Percentiles rank a stretch among this genome's conserved stretches.
Conservation (phyloP, 1,140 invertebrate genomes). For the Drosophila willistoni region DNA sequence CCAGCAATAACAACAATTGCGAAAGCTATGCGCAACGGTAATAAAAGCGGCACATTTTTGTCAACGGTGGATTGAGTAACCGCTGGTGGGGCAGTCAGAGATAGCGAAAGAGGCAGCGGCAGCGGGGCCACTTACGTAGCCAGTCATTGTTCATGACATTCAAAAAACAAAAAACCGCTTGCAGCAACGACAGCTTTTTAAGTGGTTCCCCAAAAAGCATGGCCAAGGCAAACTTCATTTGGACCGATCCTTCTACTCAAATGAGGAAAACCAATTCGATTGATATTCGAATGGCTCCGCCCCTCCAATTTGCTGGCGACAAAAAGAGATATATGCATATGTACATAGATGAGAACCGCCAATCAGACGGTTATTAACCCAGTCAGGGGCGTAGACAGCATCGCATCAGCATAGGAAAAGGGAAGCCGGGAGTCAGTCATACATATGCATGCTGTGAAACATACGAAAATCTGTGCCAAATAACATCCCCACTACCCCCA, state of each 20-base stretch:
- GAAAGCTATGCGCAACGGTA: conserved; percentile 51
- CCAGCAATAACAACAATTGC: conserved; percentile 45
- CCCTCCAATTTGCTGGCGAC: not conserved
- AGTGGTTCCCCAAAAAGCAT: conserved; percentile 1
- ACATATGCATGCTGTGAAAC: no score
- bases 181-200: conserved; percentile 5
- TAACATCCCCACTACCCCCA: no score
- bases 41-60: conserved; percentile 70
- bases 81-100: not conserved
- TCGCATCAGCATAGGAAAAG: no score
- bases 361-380: conserved; percentile 5
- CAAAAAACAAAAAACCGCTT: conserved; percentile 56
- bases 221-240: conserved; percentile 7
- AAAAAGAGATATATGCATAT: no score
- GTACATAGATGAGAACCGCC: no score
- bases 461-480: no score
- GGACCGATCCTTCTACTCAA: not conserved
- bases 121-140: conserved; percentile 29
- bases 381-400: not conserved
- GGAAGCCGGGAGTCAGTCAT: no score
- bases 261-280: conserved; percentile 35
- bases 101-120: not conserved
- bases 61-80: conserved; percentile 66
- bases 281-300: conserved; percentile 31
- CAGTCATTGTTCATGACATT: conserved; percentile 79